A percentile compares a stretch with the other conserved stretches of the same genome.
Evolutionary conservation across 2,797 vertebrate species (phyloP).

Genomic region (Gambelia wislizenii): DNA sequence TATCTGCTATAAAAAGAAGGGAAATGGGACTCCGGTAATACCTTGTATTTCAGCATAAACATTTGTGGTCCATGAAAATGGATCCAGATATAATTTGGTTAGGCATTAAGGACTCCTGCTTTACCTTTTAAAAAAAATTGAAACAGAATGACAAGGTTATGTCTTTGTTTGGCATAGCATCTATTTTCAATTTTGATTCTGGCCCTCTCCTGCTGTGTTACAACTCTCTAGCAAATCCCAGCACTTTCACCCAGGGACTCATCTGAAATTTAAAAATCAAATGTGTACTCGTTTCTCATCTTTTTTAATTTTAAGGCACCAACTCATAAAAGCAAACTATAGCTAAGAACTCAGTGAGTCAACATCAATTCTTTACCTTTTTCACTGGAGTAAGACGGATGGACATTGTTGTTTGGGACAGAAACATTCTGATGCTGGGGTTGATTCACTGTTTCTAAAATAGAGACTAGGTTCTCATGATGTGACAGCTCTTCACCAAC

Average conservation of each 20-base stretch:
- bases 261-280: not conserved
- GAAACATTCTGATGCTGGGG: slow-evolving; percentile 92
- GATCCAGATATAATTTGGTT: no score
- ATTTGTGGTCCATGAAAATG: no score
- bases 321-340: not conserved
- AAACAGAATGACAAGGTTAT: no score
- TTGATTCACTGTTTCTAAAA: slow-evolving; percentile 92
- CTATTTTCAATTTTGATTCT: not conserved
- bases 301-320: not conserved
- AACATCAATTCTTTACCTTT: slow-evolving; percentile 76
- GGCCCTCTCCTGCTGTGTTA: accelerated
- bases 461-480: slow-evolving; percentile 95
- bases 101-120: no score
- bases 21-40: no score
- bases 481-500: slow-evolving; percentile 94
- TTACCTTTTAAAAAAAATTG: no score
- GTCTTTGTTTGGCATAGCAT: not conserved
- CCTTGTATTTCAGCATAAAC: no score
- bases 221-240: slow-evolving; percentile 8
- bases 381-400: slow-evolving; percentile 86
- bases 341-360: not conserved
- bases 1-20: not conserved
- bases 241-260: not conserved
- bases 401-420: slow-evolving; percentile 89
- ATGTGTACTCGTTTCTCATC: not conserved